phyloP scores from a whole-genome alignment of 2,888 invertebrate genomes.

The Sarcophaga rosellei region DNA sequence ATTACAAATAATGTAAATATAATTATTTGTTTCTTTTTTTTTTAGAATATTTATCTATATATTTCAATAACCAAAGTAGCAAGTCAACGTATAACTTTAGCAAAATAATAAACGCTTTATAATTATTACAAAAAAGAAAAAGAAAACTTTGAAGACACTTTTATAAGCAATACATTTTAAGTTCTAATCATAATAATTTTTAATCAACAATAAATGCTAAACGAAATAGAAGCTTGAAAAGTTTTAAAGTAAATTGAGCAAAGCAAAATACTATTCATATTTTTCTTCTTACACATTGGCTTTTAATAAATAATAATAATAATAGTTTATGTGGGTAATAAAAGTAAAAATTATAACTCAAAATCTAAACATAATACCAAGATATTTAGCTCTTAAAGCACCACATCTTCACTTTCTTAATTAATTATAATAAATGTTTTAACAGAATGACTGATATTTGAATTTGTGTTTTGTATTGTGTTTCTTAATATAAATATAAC shows the following conservation, averaged over 20 bases:
- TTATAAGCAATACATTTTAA: conserved; percentile 14
- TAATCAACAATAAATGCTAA: conserved; percentile 41
- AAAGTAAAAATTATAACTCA: conserved; percentile 38
- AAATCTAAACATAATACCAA: conserved; percentile 53
- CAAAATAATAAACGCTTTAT: conserved; percentile 8
- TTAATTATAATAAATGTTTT: conserved; percentile 48
- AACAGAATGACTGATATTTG: conserved; percentile 64
- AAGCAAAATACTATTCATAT: conserved; percentile 41
- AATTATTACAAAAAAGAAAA: conserved; percentile 8
- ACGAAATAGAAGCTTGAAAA: conserved; percentile 20
- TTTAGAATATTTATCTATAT: conserved; percentile 45
- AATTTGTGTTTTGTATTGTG: conserved; percentile 31
- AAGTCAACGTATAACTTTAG: neutral
- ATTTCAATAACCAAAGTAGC: conserved; percentile 3
- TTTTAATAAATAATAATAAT: conserved; percentile 60
- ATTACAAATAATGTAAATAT: neutral
- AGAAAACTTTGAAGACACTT: conserved; percentile 11
- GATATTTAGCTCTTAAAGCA: conserved; percentile 57
- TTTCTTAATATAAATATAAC: conserved; percentile 61
- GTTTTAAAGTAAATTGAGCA: conserved; percentile 43
- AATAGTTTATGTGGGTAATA: conserved; percentile 5
- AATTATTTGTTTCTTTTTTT: neutral
- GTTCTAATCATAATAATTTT: conserved; percentile 30
- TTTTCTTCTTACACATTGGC: conserved; percentile 26
- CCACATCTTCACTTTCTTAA: conserved; percentile 48